Base-by-base conservation (phyloP, 1,140 invertebrate genomes). In the Drosophila ananassae region DNA sequence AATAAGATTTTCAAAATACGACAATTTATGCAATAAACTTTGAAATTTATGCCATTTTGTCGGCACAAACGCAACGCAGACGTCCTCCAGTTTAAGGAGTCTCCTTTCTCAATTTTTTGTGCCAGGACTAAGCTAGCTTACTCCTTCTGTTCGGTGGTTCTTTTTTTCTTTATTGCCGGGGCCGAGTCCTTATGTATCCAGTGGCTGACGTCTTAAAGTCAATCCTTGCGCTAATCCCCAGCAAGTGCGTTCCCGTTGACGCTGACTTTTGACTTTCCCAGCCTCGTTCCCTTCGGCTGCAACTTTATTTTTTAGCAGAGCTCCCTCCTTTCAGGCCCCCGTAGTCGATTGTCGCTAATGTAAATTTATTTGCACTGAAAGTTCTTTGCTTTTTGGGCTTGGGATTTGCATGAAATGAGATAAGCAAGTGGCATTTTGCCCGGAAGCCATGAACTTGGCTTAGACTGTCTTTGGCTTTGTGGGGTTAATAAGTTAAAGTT, bases 1-100 rank as follows among this genome's bases (percentile, higher is more conserved):
- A 89, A 89, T 89, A 89, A 89, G 83, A 89, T 89, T 89, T 89
- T 89, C 83, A 89, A 89, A 89, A 89, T 89, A 89, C 83, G 83
- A 89, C 83, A 89, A 89, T 89, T 89, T 89, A 89, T 89, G 83
- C 83, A 89, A 89, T 89, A 89, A 89, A 89, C 84, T 89, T 78
- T 79, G 84, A 84, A 89, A 89, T 89, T 89, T 89, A 89, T 89
- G 83, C 83, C 54, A 81, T 81, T 77, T 80, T 69, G 68, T 73
- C 53, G 75, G 53, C 66, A 66, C 53, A 71, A 54, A 68, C 71
- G 56, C 48, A 75, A 57, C 48, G 46, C 71, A 56, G 39, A 61
- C 58, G 58, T 68, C 66, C 67, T 41, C 30, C 55, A 47, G 44
- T 24, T 21, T 21, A 21, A 47, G 7, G 17, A 22, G 21, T 22